These are phyloP conservation scores for Habroteleia sp. DNA, from an alignment of 2,888 invertebrate genomes.

Conservation along the genomic window DNA sequence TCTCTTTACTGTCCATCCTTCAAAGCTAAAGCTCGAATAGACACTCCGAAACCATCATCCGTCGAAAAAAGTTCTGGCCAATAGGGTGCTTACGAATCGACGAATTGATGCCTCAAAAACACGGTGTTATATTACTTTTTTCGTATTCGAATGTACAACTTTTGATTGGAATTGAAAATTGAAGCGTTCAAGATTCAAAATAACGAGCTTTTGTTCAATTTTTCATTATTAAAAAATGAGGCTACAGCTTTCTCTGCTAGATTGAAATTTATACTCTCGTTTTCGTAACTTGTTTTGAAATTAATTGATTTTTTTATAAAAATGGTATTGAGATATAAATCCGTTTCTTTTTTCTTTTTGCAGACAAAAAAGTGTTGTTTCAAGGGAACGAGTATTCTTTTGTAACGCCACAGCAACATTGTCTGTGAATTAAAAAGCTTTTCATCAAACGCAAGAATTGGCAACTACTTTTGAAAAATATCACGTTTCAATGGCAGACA, in stretches of 20 bases:
- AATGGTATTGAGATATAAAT: not conserved
- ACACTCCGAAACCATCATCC: conserved; percentile 63
- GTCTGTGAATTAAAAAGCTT: conserved; percentile 32
- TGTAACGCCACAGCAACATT: not conserved
- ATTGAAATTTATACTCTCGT: conserved; percentile 12
- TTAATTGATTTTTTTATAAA: conserved; percentile 21
- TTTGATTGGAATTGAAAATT: conserved; percentile 55
- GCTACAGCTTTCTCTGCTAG: conserved; percentile 6
- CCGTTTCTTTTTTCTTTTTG: not conserved
- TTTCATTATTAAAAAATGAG: conserved; percentile 29
- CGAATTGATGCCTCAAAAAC: conserved; percentile 63
- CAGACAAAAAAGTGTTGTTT: not conserved
- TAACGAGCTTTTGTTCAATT: conserved; percentile 39
- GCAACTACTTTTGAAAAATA: conserved; percentile 57
- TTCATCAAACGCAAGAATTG: conserved; percentile 36
- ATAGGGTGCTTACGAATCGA: conserved; percentile 64
- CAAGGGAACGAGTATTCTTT: conserved; percentile 8
- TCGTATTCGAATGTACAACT: conserved; percentile 29
- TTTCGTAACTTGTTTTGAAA: conserved; percentile 10
- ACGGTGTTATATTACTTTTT: conserved; percentile 62
- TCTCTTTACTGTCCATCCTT: conserved; percentile 62
- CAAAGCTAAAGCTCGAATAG: conserved; percentile 65
- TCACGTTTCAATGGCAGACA: conserved; percentile 50
- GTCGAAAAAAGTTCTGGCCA: conserved; percentile 66
- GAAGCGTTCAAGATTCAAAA: conserved; percentile 28